These are phyloP conservation scores for Drosophila nigromelanica DNA, from an alignment of 1,140 invertebrate species.

Conservation along the genomic window DNA sequence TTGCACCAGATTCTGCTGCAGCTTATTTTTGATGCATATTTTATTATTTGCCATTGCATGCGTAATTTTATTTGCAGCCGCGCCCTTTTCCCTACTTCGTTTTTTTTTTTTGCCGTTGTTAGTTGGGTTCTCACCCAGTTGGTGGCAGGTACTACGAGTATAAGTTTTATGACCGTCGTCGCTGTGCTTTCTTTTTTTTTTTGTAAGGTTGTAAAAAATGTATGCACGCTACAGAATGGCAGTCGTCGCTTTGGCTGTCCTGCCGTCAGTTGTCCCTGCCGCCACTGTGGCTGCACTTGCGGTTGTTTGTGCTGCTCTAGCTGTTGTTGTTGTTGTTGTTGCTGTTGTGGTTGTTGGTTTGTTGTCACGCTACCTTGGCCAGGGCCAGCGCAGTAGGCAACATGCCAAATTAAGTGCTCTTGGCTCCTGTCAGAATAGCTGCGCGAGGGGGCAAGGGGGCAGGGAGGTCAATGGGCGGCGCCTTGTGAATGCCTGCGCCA, in stretches of 20 bases:
- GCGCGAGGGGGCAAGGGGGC: neutral
- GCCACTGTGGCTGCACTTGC: conserved; percentile 70
- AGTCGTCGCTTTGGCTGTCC: conserved; percentile 46
- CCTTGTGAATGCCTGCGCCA: conserved; percentile 24
- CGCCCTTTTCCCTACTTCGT: conserved; percentile 29
- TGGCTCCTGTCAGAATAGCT: conserved; percentile 44
- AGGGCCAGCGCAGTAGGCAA: conserved; percentile 50
- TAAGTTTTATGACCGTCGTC: conserved; percentile 68
- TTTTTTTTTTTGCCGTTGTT: conserved; percentile 26
- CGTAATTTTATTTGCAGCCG: conserved; percentile 75
- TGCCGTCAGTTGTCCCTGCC: conserved; percentile 44
- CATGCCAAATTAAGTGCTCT: conserved; percentile 78
- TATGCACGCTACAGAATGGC: conserved; percentile 66
- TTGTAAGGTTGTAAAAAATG: conserved; percentile 60
- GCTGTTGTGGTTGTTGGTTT: conserved; percentile 25
- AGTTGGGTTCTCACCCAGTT: conserved; percentile 40
- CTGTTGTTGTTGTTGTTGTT: conserved; percentile 35
- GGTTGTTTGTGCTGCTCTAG: conserved; percentile 22
- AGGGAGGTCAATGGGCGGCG: conserved; percentile 15
- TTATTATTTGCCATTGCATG: conserved; percentile 81
- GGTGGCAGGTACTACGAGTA: conserved; percentile 47
- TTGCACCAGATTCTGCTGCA: conserved; percentile 67
- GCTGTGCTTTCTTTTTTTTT: conserved; percentile 38
- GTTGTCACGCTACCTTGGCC: conserved; percentile 55
- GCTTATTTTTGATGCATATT: conserved; percentile 82